Evolutionary conservation across 2,888 invertebrate genomes (phyloP), one percentile per base, ranked within the genome.

Genomic region (Nowickia ferox): DNA sequence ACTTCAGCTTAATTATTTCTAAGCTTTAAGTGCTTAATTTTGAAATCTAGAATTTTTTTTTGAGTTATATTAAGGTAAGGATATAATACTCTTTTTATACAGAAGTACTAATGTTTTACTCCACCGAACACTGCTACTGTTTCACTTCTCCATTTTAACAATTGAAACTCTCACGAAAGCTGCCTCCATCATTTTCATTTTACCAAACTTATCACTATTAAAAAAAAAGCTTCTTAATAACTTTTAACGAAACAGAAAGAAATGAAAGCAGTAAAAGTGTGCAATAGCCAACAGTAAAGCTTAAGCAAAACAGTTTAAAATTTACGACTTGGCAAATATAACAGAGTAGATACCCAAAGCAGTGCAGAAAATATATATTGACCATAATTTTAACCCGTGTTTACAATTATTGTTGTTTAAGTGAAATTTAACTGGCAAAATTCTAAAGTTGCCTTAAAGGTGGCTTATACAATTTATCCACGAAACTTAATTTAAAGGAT

Each of bases 351-450:
- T 30, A 30, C 30, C 30, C 30, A 57, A 19, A 4, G 51, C 13
- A 46, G 5, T 51, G 5, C 8, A 15, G 0, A 13, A 55, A 55
- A 4, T 63, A 15, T 48, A 17, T 48, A 17, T 51, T 74, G 72
- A 72, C 40, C 55, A 71, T 30, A 40, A 71, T 22, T 59, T 59
- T 59, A 68, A 71, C 59, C 78, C 66, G 46, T 78, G 42, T 79
- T 63, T 69, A 79, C 74, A 48, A 69, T 80, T 71, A 59, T 71
- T 75, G 44, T 68, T 84, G 69, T 71, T 81, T 22, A 13, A 53
- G 59, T 13, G 13, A 75, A 84, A 44, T 68, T 71, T 19, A 15
- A 65, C 19, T 65, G 53, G 55, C 15, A 63, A 63, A n/a, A 55
- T 63, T 55, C 38, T 38, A 17, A 3, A 72, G 76, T 76, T 59